These are phyloP conservation scores for Cygnus olor DNA, from an alignment of 2,797 vertebrate species.

Conservation along the genomic window DNA sequence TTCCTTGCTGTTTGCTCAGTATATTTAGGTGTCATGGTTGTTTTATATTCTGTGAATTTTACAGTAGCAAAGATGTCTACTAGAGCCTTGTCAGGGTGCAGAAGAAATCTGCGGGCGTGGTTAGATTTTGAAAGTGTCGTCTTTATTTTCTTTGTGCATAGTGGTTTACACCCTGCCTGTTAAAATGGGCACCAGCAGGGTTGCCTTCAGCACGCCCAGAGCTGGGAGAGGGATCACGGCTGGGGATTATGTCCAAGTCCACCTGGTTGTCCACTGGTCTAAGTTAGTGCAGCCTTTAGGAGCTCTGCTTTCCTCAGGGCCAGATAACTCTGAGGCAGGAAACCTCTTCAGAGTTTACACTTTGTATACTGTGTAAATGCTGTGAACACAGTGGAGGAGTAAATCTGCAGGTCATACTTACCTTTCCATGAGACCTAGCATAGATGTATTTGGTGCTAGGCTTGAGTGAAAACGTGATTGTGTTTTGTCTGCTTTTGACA, in stretches of 20 bases:
- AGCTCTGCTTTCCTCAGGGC: not conserved
- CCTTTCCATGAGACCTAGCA: not conserved
- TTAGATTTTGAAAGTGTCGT: not conserved
- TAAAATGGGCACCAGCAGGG: not conserved
- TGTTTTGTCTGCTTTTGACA: not conserved
- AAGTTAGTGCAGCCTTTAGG: not conserved
- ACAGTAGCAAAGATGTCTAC: not conserved
- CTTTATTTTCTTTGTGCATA: not conserved
- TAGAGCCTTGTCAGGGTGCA: not conserved
- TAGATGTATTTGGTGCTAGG: not conserved
- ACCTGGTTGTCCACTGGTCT: not conserved
- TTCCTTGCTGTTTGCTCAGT: not conserved
- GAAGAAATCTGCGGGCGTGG: not conserved
- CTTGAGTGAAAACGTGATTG: fast-evolving
- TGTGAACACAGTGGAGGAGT: not conserved
- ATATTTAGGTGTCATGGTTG: fast-evolving
- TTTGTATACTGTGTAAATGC: not conserved
- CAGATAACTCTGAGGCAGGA: not conserved
- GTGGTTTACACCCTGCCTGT: not conserved
- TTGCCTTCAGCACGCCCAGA: not conserved
- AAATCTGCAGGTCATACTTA: not conserved
- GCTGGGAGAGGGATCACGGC: fast-evolving
- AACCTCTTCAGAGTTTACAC: not conserved
- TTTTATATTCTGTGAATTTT: not conserved
- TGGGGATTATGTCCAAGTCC: not conserved